These are phyloP conservation scores for Helogale parvula DNA, from an alignment of 2,113 vertebrate species.

Conservation along the genomic window DNA sequence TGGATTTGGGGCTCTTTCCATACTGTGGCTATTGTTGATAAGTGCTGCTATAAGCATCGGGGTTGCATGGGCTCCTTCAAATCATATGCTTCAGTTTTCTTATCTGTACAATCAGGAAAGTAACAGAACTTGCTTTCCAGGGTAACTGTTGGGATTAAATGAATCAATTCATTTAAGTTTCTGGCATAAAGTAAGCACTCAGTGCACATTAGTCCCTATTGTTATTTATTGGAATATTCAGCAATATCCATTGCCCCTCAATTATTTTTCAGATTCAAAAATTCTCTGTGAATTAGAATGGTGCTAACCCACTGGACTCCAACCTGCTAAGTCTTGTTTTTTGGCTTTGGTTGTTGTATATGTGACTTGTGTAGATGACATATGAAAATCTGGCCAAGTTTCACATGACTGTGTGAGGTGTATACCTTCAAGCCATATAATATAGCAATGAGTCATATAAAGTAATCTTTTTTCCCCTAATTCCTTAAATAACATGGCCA, in stretches of 20 bases:
- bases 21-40: too few relatives aligned
- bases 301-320: not conserved
- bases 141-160: not conserved
- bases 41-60: too few relatives aligned
- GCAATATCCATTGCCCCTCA: not conserved
- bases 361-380: not conserved
- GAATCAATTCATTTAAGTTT: not conserved
- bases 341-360: not conserved
- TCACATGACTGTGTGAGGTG: not conserved
- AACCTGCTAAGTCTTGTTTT: not conserved
- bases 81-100: not conserved
- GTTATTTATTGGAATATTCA: not conserved
- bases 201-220: accelerated
- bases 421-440: not conserved
- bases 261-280: not conserved
- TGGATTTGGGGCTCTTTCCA: too few relatives aligned
- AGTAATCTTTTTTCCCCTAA: not conserved
- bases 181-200: not conserved
- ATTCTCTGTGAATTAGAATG: not conserved
- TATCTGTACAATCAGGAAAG: not conserved
- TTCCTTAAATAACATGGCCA: not conserved
- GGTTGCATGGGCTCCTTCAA: too few relatives aligned
- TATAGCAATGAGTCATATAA: too few relatives aligned
- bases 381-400: not conserved
- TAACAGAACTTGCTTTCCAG: not conserved